These are phyloP conservation scores for Linurgus olivaceus DNA, from an alignment of 2,797 vertebrate species.

Conservation along the genomic window DNA sequence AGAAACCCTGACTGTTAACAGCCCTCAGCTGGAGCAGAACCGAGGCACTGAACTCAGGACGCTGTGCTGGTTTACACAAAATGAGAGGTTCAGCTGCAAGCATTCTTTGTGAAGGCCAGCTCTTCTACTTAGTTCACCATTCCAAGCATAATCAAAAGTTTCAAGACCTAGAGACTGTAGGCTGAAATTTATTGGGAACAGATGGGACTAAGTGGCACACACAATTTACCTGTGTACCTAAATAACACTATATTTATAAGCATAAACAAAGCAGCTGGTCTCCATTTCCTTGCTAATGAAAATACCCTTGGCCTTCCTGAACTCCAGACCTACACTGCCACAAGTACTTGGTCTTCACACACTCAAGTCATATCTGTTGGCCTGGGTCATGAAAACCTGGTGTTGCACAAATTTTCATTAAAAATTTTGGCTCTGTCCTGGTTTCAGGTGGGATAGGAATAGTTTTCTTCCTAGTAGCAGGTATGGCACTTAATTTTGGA, in stretches of 20 bases:
- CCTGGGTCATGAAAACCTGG: not conserved
- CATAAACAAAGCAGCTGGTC: not conserved
- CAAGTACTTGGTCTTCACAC: not conserved
- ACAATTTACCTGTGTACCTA: not conserved
- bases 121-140: not conserved
- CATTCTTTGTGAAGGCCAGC: not conserved
- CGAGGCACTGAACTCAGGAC: not conserved
- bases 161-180: not conserved
- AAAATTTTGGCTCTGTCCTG: not conserved
- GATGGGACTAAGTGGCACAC: not conserved
- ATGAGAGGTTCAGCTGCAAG: not conserved
- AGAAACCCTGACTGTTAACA: not conserved
- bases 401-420: not conserved
- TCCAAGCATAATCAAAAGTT: not conserved
- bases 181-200: slow-evolving; percentile 12
- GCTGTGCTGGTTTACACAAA: not conserved
- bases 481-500: not conserved
- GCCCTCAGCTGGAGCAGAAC: not conserved
- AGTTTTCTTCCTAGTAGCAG: not conserved
- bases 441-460: not conserved
- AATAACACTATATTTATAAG: not conserved
- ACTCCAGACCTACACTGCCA: not conserved
- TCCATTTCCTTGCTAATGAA: not conserved
- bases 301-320: not conserved
- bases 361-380: not conserved